phyloP scores from a whole-genome alignment of 2,797 vertebrate genomes.

The Haliaeetus vocifer region DNA sequence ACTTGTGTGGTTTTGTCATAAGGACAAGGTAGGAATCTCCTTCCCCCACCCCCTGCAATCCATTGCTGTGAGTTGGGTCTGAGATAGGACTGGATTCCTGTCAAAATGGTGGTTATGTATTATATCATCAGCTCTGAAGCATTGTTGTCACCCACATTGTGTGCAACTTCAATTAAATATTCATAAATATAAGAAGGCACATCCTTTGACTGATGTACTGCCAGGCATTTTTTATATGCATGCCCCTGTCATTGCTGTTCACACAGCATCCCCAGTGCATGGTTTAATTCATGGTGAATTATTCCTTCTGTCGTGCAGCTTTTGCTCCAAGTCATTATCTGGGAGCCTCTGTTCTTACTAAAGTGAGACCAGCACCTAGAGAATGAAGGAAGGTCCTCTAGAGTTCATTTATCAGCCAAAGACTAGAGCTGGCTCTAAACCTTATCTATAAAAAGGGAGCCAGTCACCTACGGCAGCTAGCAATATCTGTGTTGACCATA shows the following conservation, averaged over 20 bases:
- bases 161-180: not conserved
- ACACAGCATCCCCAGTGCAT: constrained; percentile 70
- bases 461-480: not conserved
- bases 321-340: constrained; percentile 74
- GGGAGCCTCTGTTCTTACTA: constrained; percentile 67
- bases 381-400: not conserved
- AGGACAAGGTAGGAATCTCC: not conserved
- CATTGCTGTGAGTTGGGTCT: not conserved
- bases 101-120: not conserved
- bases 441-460: not conserved
- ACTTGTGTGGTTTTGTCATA: not conserved
- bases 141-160: not conserved
- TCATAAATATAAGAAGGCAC: not conserved
- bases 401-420: not conserved
- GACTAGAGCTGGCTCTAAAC: not conserved
- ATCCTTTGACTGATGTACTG: constrained; percentile 79
- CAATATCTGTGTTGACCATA: not conserved
- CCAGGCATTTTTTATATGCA: constrained; percentile 72
- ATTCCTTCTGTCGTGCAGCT: constrained; percentile 68
- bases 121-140: not conserved
- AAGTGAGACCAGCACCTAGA: constrained; percentile 73
- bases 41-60: not conserved
- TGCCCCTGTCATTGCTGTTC: constrained; percentile 77
- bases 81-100: not conserved
- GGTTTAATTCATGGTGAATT: constrained; percentile 77